Base-by-base conservation (phyloP, 2,113 vertebrate species). In the Pteruthius melanotis region DNA sequence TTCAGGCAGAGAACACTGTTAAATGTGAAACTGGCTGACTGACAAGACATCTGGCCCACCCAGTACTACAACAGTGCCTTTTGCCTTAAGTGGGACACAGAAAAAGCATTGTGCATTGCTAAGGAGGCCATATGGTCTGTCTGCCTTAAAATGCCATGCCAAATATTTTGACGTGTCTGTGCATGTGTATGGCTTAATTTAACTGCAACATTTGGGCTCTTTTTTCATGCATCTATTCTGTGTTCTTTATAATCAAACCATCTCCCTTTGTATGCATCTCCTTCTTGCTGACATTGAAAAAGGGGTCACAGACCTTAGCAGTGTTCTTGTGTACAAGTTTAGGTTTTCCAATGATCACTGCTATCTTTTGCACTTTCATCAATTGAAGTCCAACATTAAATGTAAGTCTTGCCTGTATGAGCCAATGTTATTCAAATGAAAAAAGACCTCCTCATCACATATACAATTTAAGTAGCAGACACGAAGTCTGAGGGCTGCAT, bases 41-140 rank as follows among this genome's bases (percentile, higher is more conserved):
- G 65, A 93, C 61, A 82, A 91, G 75, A 87, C 92, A 97, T 96
- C 95, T 95, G 96, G 93, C 77, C 80, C 60, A 81, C 15, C 47
- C 52, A 21, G 87, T 76, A 86, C 87, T 44, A 49, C 70, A 75
- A 37, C 12, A 45, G 37, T 61, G 85, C 75, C 85, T 80, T 94
- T 85, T 87, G 70, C 74, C 65, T 42, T 80, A 89, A 95, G 37
- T 63, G 83, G 71, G 52, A 81, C 75, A 71, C 77, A 86, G 86
- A 78, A 54, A 95, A 88, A 83, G 19, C 56, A 84, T 54, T 92
- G 61, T 91, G 47, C 30, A 40, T 83, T 87, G 40, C 91, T 91
- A 75, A 92, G 91, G 39, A 94, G 54, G 60, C 93, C 96, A 93
- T 94, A 96, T 95, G 94, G 88, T 64, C 68, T 83, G 63, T 66